phyloP scores from a whole-genome alignment of 2,888 invertebrate genomes.

The Vanessa cardui region DNA sequence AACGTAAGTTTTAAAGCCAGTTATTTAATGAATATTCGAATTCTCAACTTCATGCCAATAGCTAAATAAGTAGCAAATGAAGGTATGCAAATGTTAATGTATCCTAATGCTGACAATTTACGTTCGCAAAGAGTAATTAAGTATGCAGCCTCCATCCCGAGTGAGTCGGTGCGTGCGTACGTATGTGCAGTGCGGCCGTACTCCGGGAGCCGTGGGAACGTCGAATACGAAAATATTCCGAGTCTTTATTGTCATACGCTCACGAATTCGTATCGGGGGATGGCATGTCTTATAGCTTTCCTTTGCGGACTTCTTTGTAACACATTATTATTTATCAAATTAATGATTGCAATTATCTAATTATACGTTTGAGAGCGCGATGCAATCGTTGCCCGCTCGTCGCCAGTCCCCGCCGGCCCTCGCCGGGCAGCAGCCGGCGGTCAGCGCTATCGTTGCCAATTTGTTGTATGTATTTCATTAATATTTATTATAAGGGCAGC shows the following conservation, averaged over 20 bases:
- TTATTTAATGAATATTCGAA: too few species aligned
- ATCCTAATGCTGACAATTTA: background rate
- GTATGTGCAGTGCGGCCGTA: background rate
- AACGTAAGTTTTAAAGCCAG: too few species aligned
- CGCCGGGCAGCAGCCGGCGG: too few species aligned
- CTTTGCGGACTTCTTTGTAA: slow-evolving; percentile 6
- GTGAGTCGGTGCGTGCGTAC: background rate
- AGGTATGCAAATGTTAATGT: background rate
- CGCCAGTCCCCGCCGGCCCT: too few species aligned
- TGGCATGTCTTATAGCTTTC: slow-evolving; percentile 16
- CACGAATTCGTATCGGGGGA: slow-evolving; percentile 21
- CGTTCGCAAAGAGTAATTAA: background rate
- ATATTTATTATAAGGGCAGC: background rate
- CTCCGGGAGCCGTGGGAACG: slow-evolving; percentile 21
- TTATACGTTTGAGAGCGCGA: background rate
- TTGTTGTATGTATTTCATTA: slow-evolving; percentile 9
- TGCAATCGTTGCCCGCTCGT: background rate
- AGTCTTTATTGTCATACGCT: slow-evolving; percentile 29
- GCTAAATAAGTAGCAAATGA: too few species aligned
- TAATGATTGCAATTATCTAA: slow-evolving; percentile 1
- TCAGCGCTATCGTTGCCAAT: background rate
- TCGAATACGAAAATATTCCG: slow-evolving; percentile 20
- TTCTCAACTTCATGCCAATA: too few species aligned
- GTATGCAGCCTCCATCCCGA: background rate
- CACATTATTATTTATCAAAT: slow-evolving; percentile 20